These are phyloP conservation scores for Gallirallus australis DNA, from an alignment of 2,797 vertebrate genomes.

Conservation along the genomic window DNA sequence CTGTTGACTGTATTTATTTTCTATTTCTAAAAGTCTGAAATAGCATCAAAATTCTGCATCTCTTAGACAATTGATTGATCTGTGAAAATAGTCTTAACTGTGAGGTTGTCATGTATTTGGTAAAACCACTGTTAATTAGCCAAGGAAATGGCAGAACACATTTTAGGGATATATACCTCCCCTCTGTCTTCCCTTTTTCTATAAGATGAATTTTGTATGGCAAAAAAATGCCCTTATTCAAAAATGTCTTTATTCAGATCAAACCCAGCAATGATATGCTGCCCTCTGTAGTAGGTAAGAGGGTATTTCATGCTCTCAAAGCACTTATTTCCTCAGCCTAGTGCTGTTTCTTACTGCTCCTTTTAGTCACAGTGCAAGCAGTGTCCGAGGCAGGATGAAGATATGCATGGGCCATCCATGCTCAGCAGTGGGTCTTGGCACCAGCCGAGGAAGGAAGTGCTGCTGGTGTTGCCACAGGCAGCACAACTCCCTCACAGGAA, in stretches of 20 bases:
- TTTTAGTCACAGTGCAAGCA: neutral
- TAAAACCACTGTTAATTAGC: neutral
- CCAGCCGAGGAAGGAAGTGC: neutral
- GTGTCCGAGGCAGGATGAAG: accelerated
- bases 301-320: neutral
- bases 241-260: neutral
- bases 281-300: neutral
- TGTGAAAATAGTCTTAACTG: neutral
- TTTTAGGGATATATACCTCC: neutral
- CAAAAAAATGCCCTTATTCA: neutral
- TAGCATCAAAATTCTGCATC: neutral
- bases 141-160: neutral
- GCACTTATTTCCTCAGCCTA: neutral
- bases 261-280: neutral
- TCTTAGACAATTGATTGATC: neutral
- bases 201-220: neutral
- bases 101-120: neutral
- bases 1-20: neutral
- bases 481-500: neutral
- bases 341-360: neutral
- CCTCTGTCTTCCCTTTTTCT: neutral
- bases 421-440: no score
- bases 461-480: neutral
- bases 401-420: neutral
- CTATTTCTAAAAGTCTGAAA: neutral